These are phyloP conservation scores for Ephydatia muelleri DNA, from an alignment of 37 sponge, comb jelly and placozoan genomes.

Conservation along the genomic window DNA sequence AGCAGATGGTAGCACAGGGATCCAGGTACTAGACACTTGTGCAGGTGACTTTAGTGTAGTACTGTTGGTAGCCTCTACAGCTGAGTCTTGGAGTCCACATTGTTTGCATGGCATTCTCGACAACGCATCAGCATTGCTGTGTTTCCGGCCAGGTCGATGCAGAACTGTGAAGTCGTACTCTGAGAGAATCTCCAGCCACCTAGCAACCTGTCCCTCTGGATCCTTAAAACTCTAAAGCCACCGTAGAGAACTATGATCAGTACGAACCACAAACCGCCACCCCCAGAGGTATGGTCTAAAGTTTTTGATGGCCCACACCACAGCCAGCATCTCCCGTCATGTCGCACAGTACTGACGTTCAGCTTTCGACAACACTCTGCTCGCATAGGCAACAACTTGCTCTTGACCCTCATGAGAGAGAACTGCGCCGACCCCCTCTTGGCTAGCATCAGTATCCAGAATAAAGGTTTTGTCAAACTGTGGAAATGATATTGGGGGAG, in stretches of 20 bases:
- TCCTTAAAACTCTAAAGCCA: conserved; percentile 31
- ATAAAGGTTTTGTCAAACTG: conserved; percentile 13
- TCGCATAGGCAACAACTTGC: conserved; percentile 7
- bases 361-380: conserved; percentile 2
- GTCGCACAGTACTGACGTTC: conserved; percentile 20
- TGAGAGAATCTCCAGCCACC: conserved; percentile 18
- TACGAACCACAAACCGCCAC: conserved; percentile 4
- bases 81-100: conserved; percentile 4
- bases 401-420: no score
- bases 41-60: no score
- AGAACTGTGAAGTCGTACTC: conserved; percentile 12
- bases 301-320: background rate
- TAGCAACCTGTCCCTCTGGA: conserved; percentile 23
- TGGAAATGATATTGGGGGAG: conserved; percentile 34
- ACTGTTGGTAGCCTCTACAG: no score
- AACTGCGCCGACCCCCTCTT: no score
- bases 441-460: background rate
- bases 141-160: conserved; percentile 11
- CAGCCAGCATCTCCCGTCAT: conserved; percentile 27
- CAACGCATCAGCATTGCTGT: conserved; percentile 17
- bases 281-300: conserved; percentile 11
- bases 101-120: conserved; percentile 11
- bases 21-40: no score
- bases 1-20: no score
- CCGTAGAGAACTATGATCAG: conserved; percentile 18